Evolutionary conservation across 2,113 vertebrate genomes (phyloP), one percentile per base, ranked within the genome.

Genomic region (Herpetotheres cachinnans): DNA sequence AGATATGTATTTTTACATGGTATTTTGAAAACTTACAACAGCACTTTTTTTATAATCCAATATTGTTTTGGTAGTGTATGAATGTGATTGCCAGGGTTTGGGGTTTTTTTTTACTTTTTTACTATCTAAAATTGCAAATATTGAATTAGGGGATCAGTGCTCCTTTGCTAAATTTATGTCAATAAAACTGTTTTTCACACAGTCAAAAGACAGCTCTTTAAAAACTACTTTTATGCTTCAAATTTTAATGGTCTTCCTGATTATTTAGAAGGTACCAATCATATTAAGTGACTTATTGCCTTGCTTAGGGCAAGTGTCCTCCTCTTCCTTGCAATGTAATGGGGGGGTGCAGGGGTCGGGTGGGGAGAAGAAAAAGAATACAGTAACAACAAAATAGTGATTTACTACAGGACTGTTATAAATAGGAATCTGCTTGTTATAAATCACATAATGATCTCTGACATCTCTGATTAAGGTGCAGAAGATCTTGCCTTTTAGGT

Each of bases 361-460:
- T 8, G 17, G 10, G n/a, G 11, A 1, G 3, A 4, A 19, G 34
- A 9, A 32, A 13, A 26, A 44, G 1, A 32, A 40, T 12, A 52
- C 2, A 12, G 2, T 46, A 29, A 70, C 18, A 74, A 32, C 7
- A 54, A 76, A 65, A 67, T 4, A 66, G 16, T 20, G 9, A 55
- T 50, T 85, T 65, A 65, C 24, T 61, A 49, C 11, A 77, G 19
- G 9, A 40, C 11, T 63, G 34, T 34, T 67, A 34, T 26, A 82
- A 78, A 65, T 56, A 82, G 16, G 22, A 69, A 44, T 42, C 24
- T 4, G 4, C 18, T 26, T 38, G 30, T 30, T 47, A 66, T 62
- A 90, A 78, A 88, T 46, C 29, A 78, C 16, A 30, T 19, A 34
- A 61, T 32, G 55, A 44, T 22, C 30, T 40, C 54, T 74, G 65